Conservation (phyloP, 2,113 vertebrate genomes). For the Triplophysa rosa region DNA sequence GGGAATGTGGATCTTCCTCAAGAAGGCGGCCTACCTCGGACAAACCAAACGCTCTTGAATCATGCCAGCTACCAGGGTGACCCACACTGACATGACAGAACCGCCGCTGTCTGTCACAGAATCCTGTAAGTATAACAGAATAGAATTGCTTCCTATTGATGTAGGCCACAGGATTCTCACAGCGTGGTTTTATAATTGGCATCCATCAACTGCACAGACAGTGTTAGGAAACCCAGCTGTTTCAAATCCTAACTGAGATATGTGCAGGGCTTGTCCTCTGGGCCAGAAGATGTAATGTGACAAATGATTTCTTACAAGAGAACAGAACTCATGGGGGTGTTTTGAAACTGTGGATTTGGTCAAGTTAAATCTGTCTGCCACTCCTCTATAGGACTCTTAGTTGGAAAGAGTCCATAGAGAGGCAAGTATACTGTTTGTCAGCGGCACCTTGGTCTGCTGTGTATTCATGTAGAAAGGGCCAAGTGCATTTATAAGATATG, state of each 20-base stretch:
- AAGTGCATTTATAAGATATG: no score
- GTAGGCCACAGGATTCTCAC: background rate
- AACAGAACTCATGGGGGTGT: no score
- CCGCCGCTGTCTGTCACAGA: background rate
- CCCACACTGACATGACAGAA: constrained; percentile 12
- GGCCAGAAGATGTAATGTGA: constrained; percentile 8
- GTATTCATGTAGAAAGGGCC: no score
- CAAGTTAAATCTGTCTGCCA: constrained; percentile 13
- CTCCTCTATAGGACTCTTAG: background rate
- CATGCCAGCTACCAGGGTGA: constrained; percentile 1
- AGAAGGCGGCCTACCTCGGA: background rate
- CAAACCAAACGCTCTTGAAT: constrained; percentile 5
- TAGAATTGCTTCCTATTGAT: constrained; percentile 17
- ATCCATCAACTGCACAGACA: constrained; percentile 14
- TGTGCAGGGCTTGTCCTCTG: background rate
- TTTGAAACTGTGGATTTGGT: constrained; percentile 10
- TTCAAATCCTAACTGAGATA: background rate
- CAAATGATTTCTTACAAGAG: no score
- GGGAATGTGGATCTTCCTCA: constrained; percentile 12
- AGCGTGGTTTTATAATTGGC: background rate
- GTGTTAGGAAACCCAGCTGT: constrained; percentile 3
- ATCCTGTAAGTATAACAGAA: background rate
- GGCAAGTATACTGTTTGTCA: background rate
- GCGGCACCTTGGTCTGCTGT: no score
- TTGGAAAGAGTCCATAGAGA: no score